Conservation (phyloP, 2,888 invertebrate genomes). For the Limenitis camilla region DNA sequence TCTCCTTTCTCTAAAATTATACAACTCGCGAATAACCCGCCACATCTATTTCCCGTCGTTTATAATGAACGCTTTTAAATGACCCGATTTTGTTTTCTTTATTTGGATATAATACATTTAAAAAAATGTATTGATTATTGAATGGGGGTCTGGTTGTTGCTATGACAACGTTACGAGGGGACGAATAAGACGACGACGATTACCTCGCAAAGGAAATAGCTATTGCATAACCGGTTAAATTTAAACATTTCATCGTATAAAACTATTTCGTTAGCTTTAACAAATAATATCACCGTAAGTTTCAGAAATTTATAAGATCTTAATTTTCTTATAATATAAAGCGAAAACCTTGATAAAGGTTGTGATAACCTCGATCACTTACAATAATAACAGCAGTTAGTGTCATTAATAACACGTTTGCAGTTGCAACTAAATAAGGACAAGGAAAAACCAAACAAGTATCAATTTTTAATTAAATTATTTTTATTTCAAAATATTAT, state of each 20-base stretch:
- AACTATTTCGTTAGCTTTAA: neutral
- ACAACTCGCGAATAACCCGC: conserved; percentile 50
- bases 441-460: conserved; percentile 26
- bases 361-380: conserved; percentile 21
- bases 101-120: too few relatives aligned
- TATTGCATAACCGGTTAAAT: neutral
- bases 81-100: neutral
- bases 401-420: conserved; percentile 17
- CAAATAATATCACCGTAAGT: neutral
- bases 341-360: conserved; percentile 13
- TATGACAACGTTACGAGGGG: conserved; percentile 6
- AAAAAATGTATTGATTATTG: too few relatives aligned
- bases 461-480: conserved; percentile 17
- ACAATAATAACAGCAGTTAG: conserved; percentile 15
- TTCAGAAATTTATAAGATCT: neutral
- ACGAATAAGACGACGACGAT: neutral
- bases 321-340: neutral
- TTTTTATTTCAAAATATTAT: conserved; percentile 3
- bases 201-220: neutral
- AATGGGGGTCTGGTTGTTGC: neutral
- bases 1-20: conserved; percentile 73
- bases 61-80: conserved; percentile 7
- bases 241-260: neutral
- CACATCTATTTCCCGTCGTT: conserved; percentile 43
- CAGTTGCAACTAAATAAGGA: conserved; percentile 18